phyloP scores from a whole-genome alignment of 2,113 vertebrate genomes.

The Dunckerocampus dactyliophorus region DNA sequence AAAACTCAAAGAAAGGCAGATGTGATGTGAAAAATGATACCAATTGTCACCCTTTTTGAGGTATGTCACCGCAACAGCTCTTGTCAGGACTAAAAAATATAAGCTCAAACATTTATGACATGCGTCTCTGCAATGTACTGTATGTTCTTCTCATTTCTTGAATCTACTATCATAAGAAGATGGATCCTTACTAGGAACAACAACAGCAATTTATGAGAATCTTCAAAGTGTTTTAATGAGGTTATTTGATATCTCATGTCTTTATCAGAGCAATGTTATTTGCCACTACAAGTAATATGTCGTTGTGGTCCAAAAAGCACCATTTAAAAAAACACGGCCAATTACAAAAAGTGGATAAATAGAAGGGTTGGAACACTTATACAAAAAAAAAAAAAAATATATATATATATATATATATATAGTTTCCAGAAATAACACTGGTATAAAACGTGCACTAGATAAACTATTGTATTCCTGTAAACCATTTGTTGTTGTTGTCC shows the following conservation, averaged over 20 bases:
- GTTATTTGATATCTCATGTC: neutral
- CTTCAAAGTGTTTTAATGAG: neutral
- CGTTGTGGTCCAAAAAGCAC: neutral
- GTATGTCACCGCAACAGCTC: too few species aligned
- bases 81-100: too few species aligned
- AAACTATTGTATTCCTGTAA: constrained; percentile 30
- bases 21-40: too few species aligned
- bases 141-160: too few species aligned
- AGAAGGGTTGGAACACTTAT: constrained; percentile 21
- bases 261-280: neutral
- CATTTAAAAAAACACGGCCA: neutral
- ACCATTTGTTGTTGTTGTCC: constrained; percentile 15
- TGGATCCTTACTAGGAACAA: neutral
- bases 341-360: constrained; percentile 2
- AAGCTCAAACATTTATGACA: neutral
- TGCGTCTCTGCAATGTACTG: neutral
- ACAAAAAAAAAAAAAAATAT: constrained; percentile 44
- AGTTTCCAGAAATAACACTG: constrained; percentile 43
- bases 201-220: neutral
- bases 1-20: neutral
- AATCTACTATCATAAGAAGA: too few species aligned
- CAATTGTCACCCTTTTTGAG: too few species aligned
- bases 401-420: too few species aligned
- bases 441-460: constrained; percentile 44
- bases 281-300: neutral